Evolutionary conservation across 35 echinoderm and acorn worm species (phyloP).

Genomic region (Hemicentrotus pulcherrimus): DNA sequence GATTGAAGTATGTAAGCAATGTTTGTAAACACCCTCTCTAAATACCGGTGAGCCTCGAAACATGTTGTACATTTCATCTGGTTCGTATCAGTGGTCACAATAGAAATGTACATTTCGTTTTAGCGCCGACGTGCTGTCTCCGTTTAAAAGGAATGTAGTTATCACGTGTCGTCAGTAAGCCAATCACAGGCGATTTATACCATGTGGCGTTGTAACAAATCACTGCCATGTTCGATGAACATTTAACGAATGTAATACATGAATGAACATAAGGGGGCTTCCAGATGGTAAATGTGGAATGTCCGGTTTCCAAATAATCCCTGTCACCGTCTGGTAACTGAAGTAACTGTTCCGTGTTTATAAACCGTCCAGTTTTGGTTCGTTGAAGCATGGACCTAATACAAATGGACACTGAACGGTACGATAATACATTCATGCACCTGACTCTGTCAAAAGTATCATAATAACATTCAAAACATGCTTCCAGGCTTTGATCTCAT

Average conservation of each 20-base stretch:
- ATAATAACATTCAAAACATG: no score
- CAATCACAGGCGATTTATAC: neutral
- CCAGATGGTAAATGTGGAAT: no score
- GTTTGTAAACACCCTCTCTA: neutral
- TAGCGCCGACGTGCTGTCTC: neutral
- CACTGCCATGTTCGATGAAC: neutral
- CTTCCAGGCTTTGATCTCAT: no score
- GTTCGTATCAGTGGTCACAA: neutral
- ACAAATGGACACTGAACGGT: no score
- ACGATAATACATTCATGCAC: no score
- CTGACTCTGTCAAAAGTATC: no score
- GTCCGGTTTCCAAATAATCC: no score
- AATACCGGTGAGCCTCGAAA: neutral
- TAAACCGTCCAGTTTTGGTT: no score
- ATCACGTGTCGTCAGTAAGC: neutral
- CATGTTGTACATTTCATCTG: slow-evolving; percentile 6
- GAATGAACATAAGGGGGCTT: no score
- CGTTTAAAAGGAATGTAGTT: neutral
- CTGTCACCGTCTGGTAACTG: no score
- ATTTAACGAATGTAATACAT: neutral
- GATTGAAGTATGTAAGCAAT: neutral
- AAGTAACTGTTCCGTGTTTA: no score
- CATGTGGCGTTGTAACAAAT: neutral
- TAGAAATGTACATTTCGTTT: neutral
- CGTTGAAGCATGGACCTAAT: no score